Base-by-base conservation (phyloP, 2,888 invertebrate genomes). In the Cenopis cana region DNA sequence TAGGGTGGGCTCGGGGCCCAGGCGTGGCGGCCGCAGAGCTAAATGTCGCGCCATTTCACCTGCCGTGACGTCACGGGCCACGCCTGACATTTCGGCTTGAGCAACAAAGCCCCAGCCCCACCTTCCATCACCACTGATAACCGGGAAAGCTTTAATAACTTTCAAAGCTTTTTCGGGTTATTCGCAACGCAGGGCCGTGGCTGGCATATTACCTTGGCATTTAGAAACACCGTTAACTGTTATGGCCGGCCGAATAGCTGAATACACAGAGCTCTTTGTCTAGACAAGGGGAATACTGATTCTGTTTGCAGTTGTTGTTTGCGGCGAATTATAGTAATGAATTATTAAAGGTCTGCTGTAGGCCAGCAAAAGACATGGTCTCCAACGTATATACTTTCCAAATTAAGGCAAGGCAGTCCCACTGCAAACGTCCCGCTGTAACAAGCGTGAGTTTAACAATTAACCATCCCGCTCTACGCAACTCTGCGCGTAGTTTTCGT, bases 51-150 rank as follows among this genome's bases (percentile, higher is more conserved):
- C 89, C 91, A 91, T 92, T 91, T 92, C 80, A 82, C 82, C 81
- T 82, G 80, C 78, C 74, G 79, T 93, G 91, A 92, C 91, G 91
- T 92, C 91, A 93, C 84, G 69, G 81, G 87, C 91, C 93, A 82
- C 93, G 88, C 93, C 93, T 93, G 93, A 85, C 93, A 91, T 93
- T 93, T 91, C 80, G 84, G 82, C 85, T 85, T 83, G 83, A 88
- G 90, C 88, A 88, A 89, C 90, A 91, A 89, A 87, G 91, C 91
- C 92, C 91, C 86, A 87, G 91, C 91, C 92, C 91, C 86, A 90
- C 91, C 92, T 89, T 84, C 82, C 84, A 81, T 80, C 83, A 76
- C 76, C 78, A 79, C 87, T 88, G 91, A 91, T 92, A 91, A 88
- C 87, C 82, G 81, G 85, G 86, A 88, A 78, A 86, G 85, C 89